phyloP scores from a whole-genome alignment of 23 tunicate genomes.

The Ascidia mentula region DNA sequence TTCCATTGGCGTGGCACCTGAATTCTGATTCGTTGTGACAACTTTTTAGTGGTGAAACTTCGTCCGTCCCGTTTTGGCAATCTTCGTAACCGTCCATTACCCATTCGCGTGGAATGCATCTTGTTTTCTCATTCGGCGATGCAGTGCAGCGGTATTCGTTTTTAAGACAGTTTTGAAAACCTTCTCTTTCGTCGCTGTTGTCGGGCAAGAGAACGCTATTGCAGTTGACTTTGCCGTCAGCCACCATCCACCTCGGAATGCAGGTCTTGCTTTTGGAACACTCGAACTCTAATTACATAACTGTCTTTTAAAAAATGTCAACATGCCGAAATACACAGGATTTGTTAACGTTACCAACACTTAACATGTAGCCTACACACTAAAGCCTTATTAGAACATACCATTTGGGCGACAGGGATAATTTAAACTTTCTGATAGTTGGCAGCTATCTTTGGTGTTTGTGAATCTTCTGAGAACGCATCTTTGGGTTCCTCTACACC shows the following conservation, averaged over 20 bases:
- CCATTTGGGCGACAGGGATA: not conserved
- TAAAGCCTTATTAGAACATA: not conserved
- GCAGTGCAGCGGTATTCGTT: not conserved
- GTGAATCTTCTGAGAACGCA: not conserved
- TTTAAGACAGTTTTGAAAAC: not conserved
- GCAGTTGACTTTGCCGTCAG: constrained; percentile 5
- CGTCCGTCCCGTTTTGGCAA: not conserved
- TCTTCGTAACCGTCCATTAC: not conserved
- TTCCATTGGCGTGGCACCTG: not conserved
- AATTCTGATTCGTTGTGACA: not conserved
- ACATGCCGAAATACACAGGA: too few relatives aligned
- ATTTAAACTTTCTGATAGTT: not conserved
- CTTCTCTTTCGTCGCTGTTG: constrained; percentile 6
- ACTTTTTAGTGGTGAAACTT: not conserved
- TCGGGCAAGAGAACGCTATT: not conserved
- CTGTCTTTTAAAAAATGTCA: too few relatives aligned
- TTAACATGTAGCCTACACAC: not conserved
- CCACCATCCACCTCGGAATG: not conserved
- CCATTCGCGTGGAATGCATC: constrained; percentile 24
- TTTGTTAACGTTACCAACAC: too few relatives aligned
- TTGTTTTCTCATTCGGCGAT: not conserved
- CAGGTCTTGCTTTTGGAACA: not conserved
- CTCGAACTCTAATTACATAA: constrained; percentile 5
- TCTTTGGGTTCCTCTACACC: not conserved
- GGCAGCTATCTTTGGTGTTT: not conserved